Conservation (phyloP, 2,113 vertebrate species). For the Vicugna pacos region DNA sequence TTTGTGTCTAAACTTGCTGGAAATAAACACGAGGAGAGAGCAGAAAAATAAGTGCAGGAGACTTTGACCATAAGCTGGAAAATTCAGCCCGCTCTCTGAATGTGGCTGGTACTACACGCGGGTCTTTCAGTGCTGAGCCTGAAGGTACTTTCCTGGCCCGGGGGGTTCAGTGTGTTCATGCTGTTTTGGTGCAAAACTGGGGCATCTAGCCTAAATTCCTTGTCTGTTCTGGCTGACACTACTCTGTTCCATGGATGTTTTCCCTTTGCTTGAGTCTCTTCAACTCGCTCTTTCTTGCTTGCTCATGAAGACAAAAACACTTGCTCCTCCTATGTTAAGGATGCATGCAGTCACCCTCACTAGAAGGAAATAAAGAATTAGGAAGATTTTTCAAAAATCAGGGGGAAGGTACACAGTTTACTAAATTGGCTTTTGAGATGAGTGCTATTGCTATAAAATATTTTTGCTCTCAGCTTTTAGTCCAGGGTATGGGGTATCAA, state of each 20-base stretch:
- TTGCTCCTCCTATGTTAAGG: background rate
- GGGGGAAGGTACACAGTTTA: background rate
- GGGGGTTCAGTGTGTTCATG: background rate
- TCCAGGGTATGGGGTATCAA: background rate
- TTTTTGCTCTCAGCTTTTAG: background rate
- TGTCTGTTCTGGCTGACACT: background rate
- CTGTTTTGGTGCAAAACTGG: background rate
- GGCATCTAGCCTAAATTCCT: background rate
- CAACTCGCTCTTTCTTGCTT: background rate
- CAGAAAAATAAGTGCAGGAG: background rate
- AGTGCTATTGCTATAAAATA: background rate
- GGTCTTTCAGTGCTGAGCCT: background rate
- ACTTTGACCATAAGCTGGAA: conserved; percentile 16
- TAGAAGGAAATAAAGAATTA: conserved; percentile 31
- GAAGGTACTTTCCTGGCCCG: background rate
- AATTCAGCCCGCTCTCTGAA: background rate
- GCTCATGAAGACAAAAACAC: background rate
- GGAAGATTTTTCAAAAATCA: background rate
- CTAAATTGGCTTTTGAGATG: background rate
- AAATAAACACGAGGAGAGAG: background rate
- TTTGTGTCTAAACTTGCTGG: conserved; percentile 34
- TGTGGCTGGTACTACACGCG: background rate
- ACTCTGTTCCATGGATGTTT: background rate
- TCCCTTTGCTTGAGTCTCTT: background rate
- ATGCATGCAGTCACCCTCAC: background rate